Base-by-base conservation (phyloP, 2,113 vertebrate genomes). In the Brevimyrus niger region DNA sequence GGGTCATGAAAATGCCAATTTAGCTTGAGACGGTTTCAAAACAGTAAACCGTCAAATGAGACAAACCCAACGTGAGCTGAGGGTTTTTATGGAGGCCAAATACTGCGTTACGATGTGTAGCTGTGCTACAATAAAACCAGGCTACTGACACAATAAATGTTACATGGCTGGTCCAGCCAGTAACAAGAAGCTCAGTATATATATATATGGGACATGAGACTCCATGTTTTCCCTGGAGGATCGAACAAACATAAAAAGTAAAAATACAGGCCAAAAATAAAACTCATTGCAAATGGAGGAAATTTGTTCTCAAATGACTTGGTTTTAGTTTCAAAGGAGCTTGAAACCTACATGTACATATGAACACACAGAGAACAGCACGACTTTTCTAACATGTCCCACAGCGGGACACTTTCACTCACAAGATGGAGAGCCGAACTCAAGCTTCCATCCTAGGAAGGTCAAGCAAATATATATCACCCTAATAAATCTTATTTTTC, bases 11-110 rank as follows among this genome's bases (percentile, higher is more conserved):
- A 38, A 38, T 38, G 69, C 31, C 69, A 73, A 73, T 27, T 38
- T 73, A 73, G 69, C 69, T 31, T 17, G 27, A 76, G 69, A 73
- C 69, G 19, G 27, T 76, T 76, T 76, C 31, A 80, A 19, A 80
- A 80, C 35, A 80, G 93, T 94, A 93, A 94, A 91, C 83, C 90
- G 92, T 92, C 94, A 85, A 23, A 84, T 47, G 44, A 48, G 8
- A 86, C 93, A 92, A 92, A 91, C 93, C 51, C 92, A 92, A 88
- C 93, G 31, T 1, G 93, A 91, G 92, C 92, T 92, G 90, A 93
- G 93, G 90, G 91, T 90, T 89, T 91, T 94, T 92, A 94, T 90
- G 90, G 93, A n/a, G 89, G 88, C 92, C 92, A 92, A 93, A 90
- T 89, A 88, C 92, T n/a, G 15, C 19, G 3, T 53, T 9, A n/a